Evolutionary conservation across 2,888 invertebrate species (phyloP).

Genomic region (Perithous albicinctus): DNA sequence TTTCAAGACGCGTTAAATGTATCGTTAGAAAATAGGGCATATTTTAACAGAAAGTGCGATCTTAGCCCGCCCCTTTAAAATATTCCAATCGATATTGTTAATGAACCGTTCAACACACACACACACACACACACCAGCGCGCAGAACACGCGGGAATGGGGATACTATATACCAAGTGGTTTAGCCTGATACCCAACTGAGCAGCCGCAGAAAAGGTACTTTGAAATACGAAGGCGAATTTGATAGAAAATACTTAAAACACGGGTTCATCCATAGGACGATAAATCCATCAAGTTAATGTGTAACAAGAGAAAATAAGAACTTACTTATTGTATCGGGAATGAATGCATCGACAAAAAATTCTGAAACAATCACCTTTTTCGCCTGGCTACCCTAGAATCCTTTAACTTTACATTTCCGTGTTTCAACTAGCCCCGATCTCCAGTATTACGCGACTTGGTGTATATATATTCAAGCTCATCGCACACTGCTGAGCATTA

Average conservation of each 20-base stretch:
- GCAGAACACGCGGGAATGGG: background rate
- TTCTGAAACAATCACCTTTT: background rate
- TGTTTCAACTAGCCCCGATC: background rate
- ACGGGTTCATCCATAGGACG: background rate
- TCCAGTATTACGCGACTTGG: background rate
- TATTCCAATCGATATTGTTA: slow-evolving; percentile 61
- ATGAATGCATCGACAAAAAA: no score
- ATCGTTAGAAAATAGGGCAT: background rate
- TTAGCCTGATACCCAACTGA: background rate
- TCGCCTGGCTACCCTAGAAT: no score
- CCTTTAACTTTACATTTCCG: no score
- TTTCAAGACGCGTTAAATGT: background rate
- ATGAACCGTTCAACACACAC: slow-evolving; percentile 41
- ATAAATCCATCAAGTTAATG: background rate
- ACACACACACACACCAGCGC: background rate
- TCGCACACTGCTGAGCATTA: slow-evolving; percentile 14
- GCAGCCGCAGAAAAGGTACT: background rate
- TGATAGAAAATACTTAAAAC: background rate
- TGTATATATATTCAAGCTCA: background rate
- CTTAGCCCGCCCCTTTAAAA: slow-evolving; percentile 46
- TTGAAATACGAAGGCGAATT: background rate
- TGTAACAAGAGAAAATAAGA: background rate
- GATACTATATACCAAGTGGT: background rate
- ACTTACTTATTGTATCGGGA: no score
- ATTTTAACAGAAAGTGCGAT: slow-evolving; percentile 27